These are phyloP conservation scores for Cynocephalus volans DNA, from an alignment of 2,113 vertebrate species.

Conservation along the genomic window DNA sequence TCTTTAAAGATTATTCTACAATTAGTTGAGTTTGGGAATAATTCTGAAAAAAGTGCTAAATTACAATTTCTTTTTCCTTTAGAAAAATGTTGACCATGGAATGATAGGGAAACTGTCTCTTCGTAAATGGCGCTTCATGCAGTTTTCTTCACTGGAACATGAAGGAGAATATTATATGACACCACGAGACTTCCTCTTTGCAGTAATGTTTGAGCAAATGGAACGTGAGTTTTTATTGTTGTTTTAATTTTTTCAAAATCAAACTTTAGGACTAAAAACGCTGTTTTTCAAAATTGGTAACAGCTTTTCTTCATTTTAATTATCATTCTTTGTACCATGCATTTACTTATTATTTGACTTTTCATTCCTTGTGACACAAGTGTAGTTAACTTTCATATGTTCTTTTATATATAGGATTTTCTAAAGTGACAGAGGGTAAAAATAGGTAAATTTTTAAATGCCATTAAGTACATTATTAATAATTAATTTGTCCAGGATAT, in stretches of 20 bases:
- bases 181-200: conserved; percentile 97
- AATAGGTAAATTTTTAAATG: conserved; percentile 12
- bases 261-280: neutral
- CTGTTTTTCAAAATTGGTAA: conserved; percentile 1
- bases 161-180: conserved; percentile 97
- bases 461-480: conserved; percentile 35
- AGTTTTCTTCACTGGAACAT: conserved; percentile 94
- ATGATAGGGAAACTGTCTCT: conserved; percentile 84
- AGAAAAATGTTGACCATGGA: conserved; percentile 83
- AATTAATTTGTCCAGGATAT: conserved; percentile 1
- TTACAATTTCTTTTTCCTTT: conserved; percentile 58
- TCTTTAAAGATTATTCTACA: neutral
- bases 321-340: neutral
- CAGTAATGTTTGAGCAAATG: conserved; percentile 95
- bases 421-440: conserved; percentile 4
- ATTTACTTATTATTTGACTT: conserved; percentile 15
- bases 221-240: conserved; percentile 92
- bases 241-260: neutral
- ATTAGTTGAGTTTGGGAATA: neutral
- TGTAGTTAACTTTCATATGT: neutral
- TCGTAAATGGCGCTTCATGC: conserved; percentile 93
- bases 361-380: neutral
- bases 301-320: conserved; percentile 9
- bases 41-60: conserved; percentile 2
- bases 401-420: conserved; percentile 45